Evolutionary conservation across 2,888 invertebrate genomes (phyloP).

Genomic region (Caenorhabditis uteleia): DNA sequence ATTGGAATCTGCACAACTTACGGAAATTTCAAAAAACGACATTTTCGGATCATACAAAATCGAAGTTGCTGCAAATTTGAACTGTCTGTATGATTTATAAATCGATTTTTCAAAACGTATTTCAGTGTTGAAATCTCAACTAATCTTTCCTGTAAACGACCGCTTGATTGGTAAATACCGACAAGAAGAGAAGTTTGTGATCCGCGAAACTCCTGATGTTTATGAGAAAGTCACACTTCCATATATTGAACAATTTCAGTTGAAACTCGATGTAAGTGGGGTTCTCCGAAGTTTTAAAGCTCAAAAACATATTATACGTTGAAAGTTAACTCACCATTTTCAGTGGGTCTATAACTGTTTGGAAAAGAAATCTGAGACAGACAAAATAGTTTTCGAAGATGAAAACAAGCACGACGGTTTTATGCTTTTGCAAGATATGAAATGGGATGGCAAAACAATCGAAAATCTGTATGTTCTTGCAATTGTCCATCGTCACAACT

Average conservation of each 20-base stretch:
- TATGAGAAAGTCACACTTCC: constrained; percentile 83
- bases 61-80: constrained; percentile 33
- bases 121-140: constrained; percentile 83
- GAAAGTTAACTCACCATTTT: constrained; percentile 67
- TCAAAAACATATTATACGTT: constrained; percentile 5
- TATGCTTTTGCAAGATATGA: constrained; percentile 88
- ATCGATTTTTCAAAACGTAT: constrained; percentile 10
- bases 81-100: constrained; percentile 35
- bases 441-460: constrained; percentile 85
- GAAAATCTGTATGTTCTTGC: constrained; percentile 86
- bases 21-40: constrained; percentile 57
- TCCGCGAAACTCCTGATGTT: constrained; percentile 84
- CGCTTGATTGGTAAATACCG: constrained; percentile 89
- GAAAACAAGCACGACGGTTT: constrained; percentile 82
- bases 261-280: constrained; percentile 55
- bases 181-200: constrained; percentile 78
- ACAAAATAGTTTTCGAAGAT: constrained; percentile 85
- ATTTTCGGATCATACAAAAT: constrained; percentile 61
- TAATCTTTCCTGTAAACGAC: constrained; percentile 91
- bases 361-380: constrained; percentile 86
- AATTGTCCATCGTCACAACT: constrained; percentile 78
- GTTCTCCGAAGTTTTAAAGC: constrained; percentile 1
- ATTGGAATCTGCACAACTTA: constrained; percentile 34
- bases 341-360: constrained; percentile 97
- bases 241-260: constrained; percentile 75